These are phyloP conservation scores for Drosophila pandora DNA, from an alignment of 1,140 invertebrate species.

Conservation along the genomic window DNA sequence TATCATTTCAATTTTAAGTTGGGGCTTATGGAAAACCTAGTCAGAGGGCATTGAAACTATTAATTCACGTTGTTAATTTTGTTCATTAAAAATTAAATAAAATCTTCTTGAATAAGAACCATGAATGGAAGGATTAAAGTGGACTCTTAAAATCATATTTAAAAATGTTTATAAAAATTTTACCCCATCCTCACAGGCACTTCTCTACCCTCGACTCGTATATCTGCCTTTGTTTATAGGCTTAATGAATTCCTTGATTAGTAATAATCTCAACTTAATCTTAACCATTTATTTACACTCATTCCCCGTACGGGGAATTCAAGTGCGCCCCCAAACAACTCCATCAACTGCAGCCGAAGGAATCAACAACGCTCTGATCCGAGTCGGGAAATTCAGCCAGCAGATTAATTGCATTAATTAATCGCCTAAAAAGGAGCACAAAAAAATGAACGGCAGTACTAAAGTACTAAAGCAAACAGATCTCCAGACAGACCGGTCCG, in stretches of 20 bases:
- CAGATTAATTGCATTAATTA: conserved; percentile 82
- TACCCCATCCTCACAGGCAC: too few relatives aligned
- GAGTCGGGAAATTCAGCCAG: conserved; percentile 40
- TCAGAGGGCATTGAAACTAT: background rate
- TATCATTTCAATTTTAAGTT: conserved; percentile 11
- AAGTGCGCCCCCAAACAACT: conserved; percentile 78
- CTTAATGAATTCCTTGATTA: conserved; percentile 73
- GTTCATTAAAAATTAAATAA: background rate
- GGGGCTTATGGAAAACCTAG: background rate
- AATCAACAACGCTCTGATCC: conserved; percentile 16
- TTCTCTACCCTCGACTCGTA: too few relatives aligned
- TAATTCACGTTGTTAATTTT: background rate
- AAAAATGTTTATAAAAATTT: too few relatives aligned
- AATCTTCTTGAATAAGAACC: background rate
- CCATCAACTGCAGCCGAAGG: conserved; percentile 50
- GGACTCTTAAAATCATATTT: too few relatives aligned
- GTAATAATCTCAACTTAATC: conserved; percentile 75
- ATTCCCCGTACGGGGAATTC: conserved; percentile 45
- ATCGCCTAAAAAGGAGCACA: conserved; percentile 77
- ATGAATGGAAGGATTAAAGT: background rate
- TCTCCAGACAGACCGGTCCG: conserved; percentile 15
- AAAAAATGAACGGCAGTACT: conserved; percentile 31
- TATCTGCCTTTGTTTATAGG: conserved; percentile 4
- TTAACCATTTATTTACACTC: conserved; percentile 73
- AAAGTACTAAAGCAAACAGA: conserved; percentile 61